Evolutionary conservation across 2,888 invertebrate species (phyloP).

Genomic region (Netelia melanura): DNA sequence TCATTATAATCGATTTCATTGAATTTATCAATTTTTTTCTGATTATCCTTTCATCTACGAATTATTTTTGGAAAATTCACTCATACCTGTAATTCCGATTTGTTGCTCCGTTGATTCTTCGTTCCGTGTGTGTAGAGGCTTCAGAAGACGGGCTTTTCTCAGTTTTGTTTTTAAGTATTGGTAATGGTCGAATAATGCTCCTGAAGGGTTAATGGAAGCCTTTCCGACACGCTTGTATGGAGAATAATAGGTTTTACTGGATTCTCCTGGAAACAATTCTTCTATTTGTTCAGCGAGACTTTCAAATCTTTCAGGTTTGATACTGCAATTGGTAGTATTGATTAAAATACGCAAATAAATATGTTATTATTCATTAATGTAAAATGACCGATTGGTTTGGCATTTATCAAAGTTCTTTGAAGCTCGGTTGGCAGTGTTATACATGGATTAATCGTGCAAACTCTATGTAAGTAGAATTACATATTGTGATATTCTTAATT

Average conservation of each 20-base stretch:
- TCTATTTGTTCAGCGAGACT: slow-evolving; percentile 2
- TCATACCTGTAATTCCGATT: slow-evolving; percentile 9
- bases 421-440: background rate
- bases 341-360: background rate
- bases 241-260: slow-evolving; percentile 4
- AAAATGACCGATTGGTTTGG: background rate
- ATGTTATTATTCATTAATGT: background rate
- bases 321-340: background rate
- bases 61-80: slow-evolving; percentile 10
- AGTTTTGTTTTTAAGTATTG: slow-evolving; percentile 18
- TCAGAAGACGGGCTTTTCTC: slow-evolving; percentile 24
- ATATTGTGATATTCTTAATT: too few species aligned
- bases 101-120: background rate
- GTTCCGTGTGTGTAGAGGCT: slow-evolving; percentile 2
- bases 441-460: background rate
- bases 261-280: slow-evolving; percentile 22
- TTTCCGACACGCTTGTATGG: background rate
- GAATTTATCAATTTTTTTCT: background rate
- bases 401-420: background rate
- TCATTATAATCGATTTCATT: background rate
- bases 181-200: slow-evolving; percentile 9
- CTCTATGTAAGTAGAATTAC: too few species aligned
- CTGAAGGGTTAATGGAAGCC: slow-evolving; percentile 1
- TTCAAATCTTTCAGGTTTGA: background rate
- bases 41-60: background rate